A percentile compares a stretch with the other conserved stretches of the same genome.
Evolutionary conservation across 1,140 invertebrate species (phyloP).

Genomic region (Sesamia nonagrioides): DNA sequence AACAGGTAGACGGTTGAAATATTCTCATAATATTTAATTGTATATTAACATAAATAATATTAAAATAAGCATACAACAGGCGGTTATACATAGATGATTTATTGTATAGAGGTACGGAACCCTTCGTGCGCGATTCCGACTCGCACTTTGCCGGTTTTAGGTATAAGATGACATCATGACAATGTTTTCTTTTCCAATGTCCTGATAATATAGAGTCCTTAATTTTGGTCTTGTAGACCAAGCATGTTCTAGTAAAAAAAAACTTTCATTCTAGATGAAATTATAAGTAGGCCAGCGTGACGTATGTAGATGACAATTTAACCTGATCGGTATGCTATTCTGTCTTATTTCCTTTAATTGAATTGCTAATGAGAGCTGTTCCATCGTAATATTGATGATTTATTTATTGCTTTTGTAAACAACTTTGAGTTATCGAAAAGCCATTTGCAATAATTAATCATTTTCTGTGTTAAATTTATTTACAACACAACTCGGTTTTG

Average conservation of each 20-base stretch:
- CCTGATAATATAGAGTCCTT: not conserved
- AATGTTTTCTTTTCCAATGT: no score
- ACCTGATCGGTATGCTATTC: slow-evolving; percentile 26
- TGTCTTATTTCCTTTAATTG: slow-evolving; percentile 32
- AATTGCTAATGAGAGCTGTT: slow-evolving; percentile 37
- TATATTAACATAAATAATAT: no score
- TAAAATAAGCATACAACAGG: no score
- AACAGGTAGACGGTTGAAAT: no score
- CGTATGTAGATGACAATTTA: not conserved
- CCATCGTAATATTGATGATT: slow-evolving; percentile 38
- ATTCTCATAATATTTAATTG: no score
- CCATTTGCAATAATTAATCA: not conserved
- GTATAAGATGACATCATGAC: no score
- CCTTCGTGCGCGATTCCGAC: no score
- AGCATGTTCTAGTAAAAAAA: not conserved
- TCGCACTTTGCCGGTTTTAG: no score
- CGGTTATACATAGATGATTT: no score
- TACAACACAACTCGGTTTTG: not conserved
- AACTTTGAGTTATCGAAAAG: not conserved
- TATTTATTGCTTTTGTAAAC: slow-evolving; percentile 37
- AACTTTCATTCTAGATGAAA: not conserved
- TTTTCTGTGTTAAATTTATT: not conserved
- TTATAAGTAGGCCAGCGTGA: not conserved
- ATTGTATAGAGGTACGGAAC: no score
- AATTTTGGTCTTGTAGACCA: not conserved